Evolutionary conservation across 1,140 invertebrate species (phyloP).

Genomic region (Ruditapes philippinarum): DNA sequence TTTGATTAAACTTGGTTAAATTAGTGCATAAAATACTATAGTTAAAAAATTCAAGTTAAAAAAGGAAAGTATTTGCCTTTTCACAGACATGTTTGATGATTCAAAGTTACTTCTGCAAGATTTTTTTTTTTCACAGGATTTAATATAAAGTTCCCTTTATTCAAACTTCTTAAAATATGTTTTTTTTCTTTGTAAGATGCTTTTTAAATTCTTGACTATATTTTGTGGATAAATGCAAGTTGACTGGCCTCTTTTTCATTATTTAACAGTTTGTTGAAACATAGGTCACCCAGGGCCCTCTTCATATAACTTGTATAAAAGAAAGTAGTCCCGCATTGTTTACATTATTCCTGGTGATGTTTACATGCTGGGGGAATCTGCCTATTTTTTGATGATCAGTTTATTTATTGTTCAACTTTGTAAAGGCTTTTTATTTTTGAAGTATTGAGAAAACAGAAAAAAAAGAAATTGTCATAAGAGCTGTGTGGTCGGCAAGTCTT

Average conservation of each 20-base stretch:
- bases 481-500: slow-evolving; percentile 10
- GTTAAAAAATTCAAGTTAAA: too few relatives aligned
- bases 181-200: too few relatives aligned
- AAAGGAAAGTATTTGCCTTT: too few relatives aligned
- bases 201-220: too few relatives aligned
- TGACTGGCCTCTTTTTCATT: slow-evolving; percentile 23
- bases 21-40: too few relatives aligned
- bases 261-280: background rate
- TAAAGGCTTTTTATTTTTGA: slow-evolving; percentile 11
- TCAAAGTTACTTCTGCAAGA: too few relatives aligned
- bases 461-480: background rate
- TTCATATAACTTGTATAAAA: slow-evolving; percentile 24
- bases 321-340: slow-evolving; percentile 47
- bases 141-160: too few relatives aligned
- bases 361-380: slow-evolving; percentile 36
- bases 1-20: too few relatives aligned
- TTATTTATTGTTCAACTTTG: slow-evolving; percentile 45
- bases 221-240: background rate
- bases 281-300: slow-evolving; percentile 22
- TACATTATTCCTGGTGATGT: slow-evolving; percentile 34
- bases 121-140: too few relatives aligned
- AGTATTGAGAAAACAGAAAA: slow-evolving; percentile 30
- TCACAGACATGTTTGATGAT: too few relatives aligned
- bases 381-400: slow-evolving; percentile 34
- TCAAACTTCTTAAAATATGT: too few relatives aligned